A percentile compares a stretch with the other conserved stretches of the same genome.
These are phyloP conservation scores for Muntiacus muntjak DNA, from an alignment of 2,113 vertebrate species.

Conservation along the genomic window DNA sequence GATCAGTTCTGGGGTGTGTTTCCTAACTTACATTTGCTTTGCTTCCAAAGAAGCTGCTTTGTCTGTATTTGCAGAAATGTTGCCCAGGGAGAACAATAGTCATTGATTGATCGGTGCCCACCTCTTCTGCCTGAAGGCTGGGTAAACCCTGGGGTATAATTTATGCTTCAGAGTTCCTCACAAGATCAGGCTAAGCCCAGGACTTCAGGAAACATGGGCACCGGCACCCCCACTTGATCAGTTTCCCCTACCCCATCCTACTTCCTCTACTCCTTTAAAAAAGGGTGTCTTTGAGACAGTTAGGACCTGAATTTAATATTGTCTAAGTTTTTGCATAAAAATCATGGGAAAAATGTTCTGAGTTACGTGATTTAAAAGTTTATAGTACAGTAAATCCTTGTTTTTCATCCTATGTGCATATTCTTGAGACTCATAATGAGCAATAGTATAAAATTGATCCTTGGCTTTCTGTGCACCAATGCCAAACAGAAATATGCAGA, in stretches of 20 bases:
- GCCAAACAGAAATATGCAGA: neutral
- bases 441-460: neutral
- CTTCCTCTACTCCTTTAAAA: neutral
- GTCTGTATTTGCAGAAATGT: neutral
- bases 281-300: neutral
- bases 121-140: neutral
- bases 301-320: neutral
- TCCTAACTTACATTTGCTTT: neutral
- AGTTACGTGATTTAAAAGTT: neutral
- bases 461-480: neutral
- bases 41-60: neutral
- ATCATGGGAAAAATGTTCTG: neutral
- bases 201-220: neutral
- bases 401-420: neutral
- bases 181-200: neutral
- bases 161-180: neutral
- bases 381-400: neutral
- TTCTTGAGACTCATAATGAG: neutral
- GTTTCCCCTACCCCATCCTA: neutral
- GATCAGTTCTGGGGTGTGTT: neutral
- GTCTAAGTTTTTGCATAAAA: neutral
- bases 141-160: neutral
- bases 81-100: neutral
- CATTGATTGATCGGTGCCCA: neutral
- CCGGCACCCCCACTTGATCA: neutral